Percentiles rank a stretch among this genome's conserved stretches.
Evolutionary conservation across 1,140 invertebrate genomes (phyloP).

Genomic region (Hycleus phaleratus): DNA sequence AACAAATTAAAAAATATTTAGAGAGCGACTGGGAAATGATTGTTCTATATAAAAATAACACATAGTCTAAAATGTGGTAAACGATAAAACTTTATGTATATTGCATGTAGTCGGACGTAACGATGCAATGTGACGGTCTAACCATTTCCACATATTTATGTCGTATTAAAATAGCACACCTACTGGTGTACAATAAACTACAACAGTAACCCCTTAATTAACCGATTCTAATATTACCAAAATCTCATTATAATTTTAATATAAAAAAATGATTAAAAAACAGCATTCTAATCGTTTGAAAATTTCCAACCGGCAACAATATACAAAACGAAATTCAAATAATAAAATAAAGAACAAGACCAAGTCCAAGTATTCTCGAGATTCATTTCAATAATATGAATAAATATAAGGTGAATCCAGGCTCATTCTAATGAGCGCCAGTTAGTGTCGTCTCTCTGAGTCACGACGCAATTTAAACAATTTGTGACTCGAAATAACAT

Average conservation of each 20-base stretch:
- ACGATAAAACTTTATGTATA: slow-evolving; percentile 40
- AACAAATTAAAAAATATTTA: slow-evolving; percentile 3
- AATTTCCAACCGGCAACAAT: too few relatives aligned
- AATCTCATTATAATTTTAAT: too few relatives aligned
- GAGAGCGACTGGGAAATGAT: slow-evolving; percentile 34
- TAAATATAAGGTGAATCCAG: slow-evolving; percentile 41
- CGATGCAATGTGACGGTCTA: slow-evolving; percentile 24
- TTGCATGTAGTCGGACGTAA: slow-evolving; percentile 30
- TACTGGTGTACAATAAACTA: slow-evolving; percentile 18
- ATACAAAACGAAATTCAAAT: too few relatives aligned
- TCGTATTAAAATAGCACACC: slow-evolving; percentile 16
- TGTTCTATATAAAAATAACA: slow-evolving; percentile 30
- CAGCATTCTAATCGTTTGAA: too few relatives aligned
- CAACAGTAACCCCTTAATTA: slow-evolving; percentile 18
- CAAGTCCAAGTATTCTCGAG: slow-evolving; percentile 19
- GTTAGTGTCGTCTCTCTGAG: slow-evolving; percentile 44
- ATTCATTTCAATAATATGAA: slow-evolving; percentile 42
- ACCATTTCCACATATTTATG: slow-evolving; percentile 28
- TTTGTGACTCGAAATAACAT: slow-evolving; percentile 49
- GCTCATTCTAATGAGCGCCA: slow-evolving; percentile 44
- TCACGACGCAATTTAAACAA: slow-evolving; percentile 48
- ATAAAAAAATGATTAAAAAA: too few relatives aligned
- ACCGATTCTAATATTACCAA: slow-evolving; percentile 2
- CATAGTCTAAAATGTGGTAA: slow-evolving; percentile 32
- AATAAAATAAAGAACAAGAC: background rate